Base-by-base conservation (phyloP, 2,113 vertebrate genomes). In the Proterorhinus semilunaris region DNA sequence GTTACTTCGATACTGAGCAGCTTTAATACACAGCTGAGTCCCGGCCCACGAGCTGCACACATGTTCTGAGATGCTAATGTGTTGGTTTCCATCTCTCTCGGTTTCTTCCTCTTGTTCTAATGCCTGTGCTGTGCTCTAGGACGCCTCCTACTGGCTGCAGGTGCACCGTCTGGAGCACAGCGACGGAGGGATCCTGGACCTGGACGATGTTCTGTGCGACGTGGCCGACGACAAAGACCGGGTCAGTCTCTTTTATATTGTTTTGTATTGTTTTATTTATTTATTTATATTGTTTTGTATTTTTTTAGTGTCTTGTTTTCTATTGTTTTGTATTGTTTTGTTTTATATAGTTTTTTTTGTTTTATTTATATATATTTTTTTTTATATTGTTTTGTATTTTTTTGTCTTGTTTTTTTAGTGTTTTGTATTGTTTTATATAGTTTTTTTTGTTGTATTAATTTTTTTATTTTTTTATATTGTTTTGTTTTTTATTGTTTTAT, bases 161-260 rank as follows among this genome's bases (percentile, higher is more conserved):
- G 97, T 98, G 0, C 96, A 98, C 76, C 93, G 95, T 0, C 55
- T 98, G 75, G 97, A 98, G 72, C 97, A 98, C 0, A 91, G 97
- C 0, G 97, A 99, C 51, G 97, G 97, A 16, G 97, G 97, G 6
- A 99, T 99, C 78, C 84, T 99, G 5, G 96, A 99, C 80, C 90
- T 96, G 0, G 97, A 99, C 43, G 97, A 99, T 52, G 95, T 94
- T 46, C 94, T 99, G 10, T 96, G 95, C 71, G 96, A 98, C 3
- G 97, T 99, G 59, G 97, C 94, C 0, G 97, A 99, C 61, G 97
- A 99, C 83, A 98, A 98, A 89, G 97, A 99, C 91, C 83, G 95
- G 82, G 97, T 99, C 92, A 96, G 97, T 94, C n/a, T 4, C 8
- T 42, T 10, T 2, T 6, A 5, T 1, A 6, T n/a, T 6, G 6